Percentiles rank a stretch among this genome's conserved stretches.
These are phyloP conservation scores for Scolopax rusticola DNA, from an alignment of 2,797 vertebrate genomes.

Conservation along the genomic window DNA sequence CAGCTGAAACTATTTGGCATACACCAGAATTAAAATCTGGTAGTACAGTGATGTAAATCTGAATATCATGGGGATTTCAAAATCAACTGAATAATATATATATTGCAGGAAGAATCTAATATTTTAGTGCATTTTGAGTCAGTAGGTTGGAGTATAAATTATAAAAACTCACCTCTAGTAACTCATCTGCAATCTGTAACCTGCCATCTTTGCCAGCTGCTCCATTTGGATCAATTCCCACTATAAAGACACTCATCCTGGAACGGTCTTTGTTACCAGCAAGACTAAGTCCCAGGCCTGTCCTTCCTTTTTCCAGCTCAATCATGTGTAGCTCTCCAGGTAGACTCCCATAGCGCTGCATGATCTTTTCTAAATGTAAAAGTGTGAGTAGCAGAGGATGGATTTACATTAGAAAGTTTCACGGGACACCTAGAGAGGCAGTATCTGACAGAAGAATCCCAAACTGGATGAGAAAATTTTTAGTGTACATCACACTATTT, in stretches of 20 bases:
- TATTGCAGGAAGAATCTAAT: not conserved
- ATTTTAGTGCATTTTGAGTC: not conserved
- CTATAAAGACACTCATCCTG: slow-evolving; percentile 96
- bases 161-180: slow-evolving; percentile 89
- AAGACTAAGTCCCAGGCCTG: slow-evolving; percentile 95
- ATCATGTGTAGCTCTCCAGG: slow-evolving; percentile 90
- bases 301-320: slow-evolving; percentile 93
- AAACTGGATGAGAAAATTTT: not conserved
- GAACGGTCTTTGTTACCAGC: slow-evolving; percentile 96
- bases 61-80: not conserved
- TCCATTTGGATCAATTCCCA: slow-evolving; percentile 94
- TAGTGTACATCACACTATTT: not conserved
- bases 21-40: not conserved
- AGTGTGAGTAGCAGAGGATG: not conserved
- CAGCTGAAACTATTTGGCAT: not conserved
- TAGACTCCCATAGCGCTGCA: slow-evolving; percentile 89
- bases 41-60: not conserved
- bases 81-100: not conserved
- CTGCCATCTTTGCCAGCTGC: slow-evolving; percentile 92
- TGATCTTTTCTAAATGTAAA: slow-evolving; percentile 84
- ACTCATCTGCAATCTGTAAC: slow-evolving; percentile 92
- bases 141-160: not conserved
- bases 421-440: not conserved
- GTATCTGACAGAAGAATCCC: not conserved
- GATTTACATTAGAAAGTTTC: slow-evolving; percentile 1